Percentiles rank a stretch among this genome's conserved stretches.
Conservation (phyloP, 2,113 vertebrate species). For the Gymnarchus niloticus region DNA sequence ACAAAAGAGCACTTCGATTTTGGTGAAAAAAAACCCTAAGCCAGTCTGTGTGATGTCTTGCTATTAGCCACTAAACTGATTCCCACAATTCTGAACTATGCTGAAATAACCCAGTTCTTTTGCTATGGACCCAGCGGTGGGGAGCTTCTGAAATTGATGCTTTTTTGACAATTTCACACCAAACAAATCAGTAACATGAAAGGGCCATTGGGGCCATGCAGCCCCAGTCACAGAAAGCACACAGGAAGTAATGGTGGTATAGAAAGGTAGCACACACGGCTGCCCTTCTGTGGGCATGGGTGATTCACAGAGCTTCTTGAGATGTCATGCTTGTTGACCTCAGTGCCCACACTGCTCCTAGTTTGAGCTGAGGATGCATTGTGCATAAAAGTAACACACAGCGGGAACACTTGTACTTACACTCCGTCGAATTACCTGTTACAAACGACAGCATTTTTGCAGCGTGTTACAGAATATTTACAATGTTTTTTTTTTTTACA, state of each 20-base stretch:
- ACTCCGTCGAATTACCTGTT: not conserved
- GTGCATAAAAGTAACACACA: not conserved
- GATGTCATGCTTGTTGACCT: not conserved
- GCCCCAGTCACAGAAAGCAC: not conserved
- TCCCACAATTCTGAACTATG: not conserved
- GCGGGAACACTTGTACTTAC: not conserved
- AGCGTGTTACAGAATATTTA: not conserved
- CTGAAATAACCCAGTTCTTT: conserved; percentile 10
- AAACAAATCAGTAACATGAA: conserved; percentile 39
- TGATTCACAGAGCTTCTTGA: not conserved
- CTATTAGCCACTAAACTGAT: not conserved
- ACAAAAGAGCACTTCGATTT: not conserved
- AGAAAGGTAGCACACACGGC: conserved; percentile 40
- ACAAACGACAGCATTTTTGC: not conserved
- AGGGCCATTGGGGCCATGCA: too few relatives aligned
- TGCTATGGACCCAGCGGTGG: conserved; percentile 31
- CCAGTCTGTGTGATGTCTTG: not conserved
- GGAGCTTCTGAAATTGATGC: not conserved
- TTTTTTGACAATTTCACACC: conserved; percentile 29
- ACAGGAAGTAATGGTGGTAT: not conserved
- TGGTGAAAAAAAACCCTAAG: not conserved
- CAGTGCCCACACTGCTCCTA: not conserved
- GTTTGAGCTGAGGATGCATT: not conserved
- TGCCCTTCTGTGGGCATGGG: conserved; percentile 36
- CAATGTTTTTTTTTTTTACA: not conserved